Base-by-base conservation (phyloP, 23 tunicate species). In the Corella eumyota region DNA sequence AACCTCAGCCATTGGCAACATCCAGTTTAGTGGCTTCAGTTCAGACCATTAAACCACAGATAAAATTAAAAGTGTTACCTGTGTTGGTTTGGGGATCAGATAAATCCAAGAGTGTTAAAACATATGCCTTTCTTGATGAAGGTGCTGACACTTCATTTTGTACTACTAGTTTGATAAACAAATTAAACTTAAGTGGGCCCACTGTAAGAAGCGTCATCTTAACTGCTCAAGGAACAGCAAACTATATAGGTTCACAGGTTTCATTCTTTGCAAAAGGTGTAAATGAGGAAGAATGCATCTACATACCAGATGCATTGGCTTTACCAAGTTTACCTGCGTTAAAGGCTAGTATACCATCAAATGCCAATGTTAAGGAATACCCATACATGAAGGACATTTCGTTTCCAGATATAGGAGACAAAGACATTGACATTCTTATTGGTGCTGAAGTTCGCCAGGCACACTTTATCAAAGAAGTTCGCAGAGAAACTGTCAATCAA, bases 101-200 rank as follows among this genome's bases (percentile, higher is more conserved):
- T 21, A n/a, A 7, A 7, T 13, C 7, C 24, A 17, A 20, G 21
- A 6, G 21, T 13, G 58, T 52, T n/a, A 23, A 52, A 23, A 52
- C 58, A 52, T 52, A 52, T 52, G 58, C 58, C 7, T 52, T 52
- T 20, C 58, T 52, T n/a, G n/a, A n/a, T n/a, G n/a, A n/a, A n/a
- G n/a, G n/a, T n/a, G n/a, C n/a, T n/a, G n/a, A n/a, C n/a, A 6
- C 23, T 13, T 13, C 20, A 52, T 20, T 52, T 6, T 52, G 58
- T 52, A 13, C 58, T 6, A 13, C 23, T 13, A 20, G 23, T 52
- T 23, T 52, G 24, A 52, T 13, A 6, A 17, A 52, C 6, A 52
- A 52, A 20, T 23, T 52, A 6, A 52, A 52, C 23, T 23, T 52
- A 23, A 21, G 20, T 6, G 58, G 58, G 6, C n/a, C n/a, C n/a